These are phyloP conservation scores for Acanthurus tractus DNA, from an alignment of 2,797 vertebrate species.

Conservation along the genomic window DNA sequence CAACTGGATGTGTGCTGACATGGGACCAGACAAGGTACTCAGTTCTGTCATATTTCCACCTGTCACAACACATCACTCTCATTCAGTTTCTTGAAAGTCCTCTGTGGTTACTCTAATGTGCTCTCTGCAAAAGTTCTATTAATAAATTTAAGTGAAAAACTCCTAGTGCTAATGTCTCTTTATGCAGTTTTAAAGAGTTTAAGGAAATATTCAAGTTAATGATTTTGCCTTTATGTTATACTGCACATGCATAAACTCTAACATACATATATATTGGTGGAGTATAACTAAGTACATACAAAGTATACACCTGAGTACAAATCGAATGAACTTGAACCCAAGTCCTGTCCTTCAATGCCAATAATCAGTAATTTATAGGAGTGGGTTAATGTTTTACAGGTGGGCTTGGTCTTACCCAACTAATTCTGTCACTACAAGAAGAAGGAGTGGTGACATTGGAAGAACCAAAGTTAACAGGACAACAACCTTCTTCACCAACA, in stretches of 20 bases:
- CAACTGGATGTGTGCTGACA: slow-evolving; percentile 96
- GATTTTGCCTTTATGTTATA: neutral
- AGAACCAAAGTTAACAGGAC: neutral
- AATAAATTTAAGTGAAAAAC: neutral
- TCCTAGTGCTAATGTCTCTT: neutral
- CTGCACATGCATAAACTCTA: neutral
- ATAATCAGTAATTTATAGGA: neutral
- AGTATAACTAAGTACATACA: neutral
- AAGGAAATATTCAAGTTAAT: neutral
- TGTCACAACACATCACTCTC: slow-evolving; percentile 4
- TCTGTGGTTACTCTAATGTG: neutral
- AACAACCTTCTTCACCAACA: slow-evolving; percentile 17
- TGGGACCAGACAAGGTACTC: slow-evolving; percentile 92
- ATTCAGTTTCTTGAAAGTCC: neutral
- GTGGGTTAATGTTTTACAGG: slow-evolving; percentile 58
- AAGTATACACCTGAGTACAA: neutral
- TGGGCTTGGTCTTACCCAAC: slow-evolving; percentile 72
- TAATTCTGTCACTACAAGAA: slow-evolving; percentile 42
- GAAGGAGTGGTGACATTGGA: neutral
- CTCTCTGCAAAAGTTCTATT: neutral
- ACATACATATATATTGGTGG: neutral
- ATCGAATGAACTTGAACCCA: neutral
- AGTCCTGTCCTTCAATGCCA: neutral
- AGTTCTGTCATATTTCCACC: neutral
- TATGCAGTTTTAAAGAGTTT: neutral